These are phyloP conservation scores for Lamprotornis superbus DNA, from an alignment of 2,113 vertebrate genomes.

Conservation along the genomic window DNA sequence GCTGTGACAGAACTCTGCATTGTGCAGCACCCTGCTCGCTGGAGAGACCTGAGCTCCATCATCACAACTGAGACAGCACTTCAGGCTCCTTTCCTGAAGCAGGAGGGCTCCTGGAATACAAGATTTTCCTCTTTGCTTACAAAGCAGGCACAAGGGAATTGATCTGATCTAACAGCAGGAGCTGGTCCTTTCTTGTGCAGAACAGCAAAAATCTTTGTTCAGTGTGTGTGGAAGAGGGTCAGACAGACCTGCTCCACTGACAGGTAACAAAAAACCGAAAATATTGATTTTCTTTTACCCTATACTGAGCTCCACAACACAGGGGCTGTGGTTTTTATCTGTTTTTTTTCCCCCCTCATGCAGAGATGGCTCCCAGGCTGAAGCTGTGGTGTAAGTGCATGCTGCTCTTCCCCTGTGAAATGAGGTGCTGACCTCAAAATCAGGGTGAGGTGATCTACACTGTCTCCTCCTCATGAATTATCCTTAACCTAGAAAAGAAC, in stretches of 20 bases:
- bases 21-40: neutral
- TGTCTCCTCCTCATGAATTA: neutral
- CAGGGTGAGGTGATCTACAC: neutral
- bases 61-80: neutral
- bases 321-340: neutral
- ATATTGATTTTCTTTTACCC: neutral
- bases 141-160: neutral
- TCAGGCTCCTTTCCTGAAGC: neutral
- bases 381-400: neutral
- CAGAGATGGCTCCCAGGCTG: neutral
- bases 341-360: neutral
- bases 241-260: neutral
- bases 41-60: neutral
- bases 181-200: neutral
- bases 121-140: neutral
- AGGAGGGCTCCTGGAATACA: neutral
- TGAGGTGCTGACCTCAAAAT: neutral
- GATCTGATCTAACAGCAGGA: neutral
- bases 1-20: neutral
- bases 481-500: neutral
- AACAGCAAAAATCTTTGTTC: neutral
- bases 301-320: neutral
- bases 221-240: neutral
- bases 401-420: neutral
- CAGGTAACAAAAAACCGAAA: neutral